Evolutionary conservation across 2,113 vertebrate genomes (phyloP).

Genomic region (Pelodiscus sinensis): DNA sequence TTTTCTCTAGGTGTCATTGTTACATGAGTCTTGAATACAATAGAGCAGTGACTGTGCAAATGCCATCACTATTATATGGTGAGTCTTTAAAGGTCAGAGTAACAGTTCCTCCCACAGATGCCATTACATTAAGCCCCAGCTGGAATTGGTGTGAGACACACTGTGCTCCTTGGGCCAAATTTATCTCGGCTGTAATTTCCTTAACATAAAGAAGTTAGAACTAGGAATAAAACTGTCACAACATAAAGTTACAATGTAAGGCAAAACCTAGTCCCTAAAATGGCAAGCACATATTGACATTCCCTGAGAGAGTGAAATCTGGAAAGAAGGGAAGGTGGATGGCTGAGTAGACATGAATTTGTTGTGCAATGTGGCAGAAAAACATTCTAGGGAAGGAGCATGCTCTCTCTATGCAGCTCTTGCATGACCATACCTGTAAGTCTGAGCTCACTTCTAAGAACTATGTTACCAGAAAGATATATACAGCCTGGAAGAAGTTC

Average conservation of each 20-base stretch:
- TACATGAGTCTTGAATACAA: conserved; percentile 55
- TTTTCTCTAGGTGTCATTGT: conserved; percentile 31
- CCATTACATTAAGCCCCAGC: conserved; percentile 22
- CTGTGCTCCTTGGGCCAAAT: not conserved
- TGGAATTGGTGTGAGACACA: not conserved
- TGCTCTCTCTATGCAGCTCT: not conserved
- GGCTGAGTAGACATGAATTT: not conserved
- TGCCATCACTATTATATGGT: conserved; percentile 30
- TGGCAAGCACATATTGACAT: not conserved
- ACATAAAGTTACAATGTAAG: not conserved
- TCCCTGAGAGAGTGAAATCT: not conserved
- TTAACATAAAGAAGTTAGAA: conserved; percentile 9
- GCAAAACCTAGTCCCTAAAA: not conserved
- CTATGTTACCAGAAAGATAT: not conserved
- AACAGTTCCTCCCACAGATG: conserved; percentile 37
- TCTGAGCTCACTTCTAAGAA: not conserved
- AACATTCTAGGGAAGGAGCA: not conserved
- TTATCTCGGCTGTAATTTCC: conserved; percentile 13
- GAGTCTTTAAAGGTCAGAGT: conserved; percentile 54
- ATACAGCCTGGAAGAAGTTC: not conserved
- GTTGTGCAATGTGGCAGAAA: not conserved
- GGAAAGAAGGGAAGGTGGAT: not conserved
- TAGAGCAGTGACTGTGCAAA: conserved; percentile 48
- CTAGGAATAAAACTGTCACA: not conserved
- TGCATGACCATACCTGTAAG: not conserved